Evolutionary conservation across 1,140 invertebrate genomes (phyloP).

Genomic region (Idris sp.): DNA sequence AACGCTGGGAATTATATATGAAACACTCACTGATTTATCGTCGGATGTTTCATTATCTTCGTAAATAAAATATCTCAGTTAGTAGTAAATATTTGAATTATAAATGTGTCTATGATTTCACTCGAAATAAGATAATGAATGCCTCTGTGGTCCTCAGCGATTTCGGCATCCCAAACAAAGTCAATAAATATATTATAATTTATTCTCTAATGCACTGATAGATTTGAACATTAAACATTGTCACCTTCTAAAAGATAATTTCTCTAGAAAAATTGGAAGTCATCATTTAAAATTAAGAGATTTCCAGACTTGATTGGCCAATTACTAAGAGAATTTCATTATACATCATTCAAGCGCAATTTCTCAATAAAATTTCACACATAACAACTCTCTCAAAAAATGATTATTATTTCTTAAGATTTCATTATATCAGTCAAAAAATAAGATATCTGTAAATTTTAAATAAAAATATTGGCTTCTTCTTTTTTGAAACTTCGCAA

Average conservation of each 20-base stretch:
- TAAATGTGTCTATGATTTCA: constrained; percentile 16
- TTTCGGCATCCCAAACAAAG: constrained; percentile 11
- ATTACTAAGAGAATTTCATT: too few species aligned
- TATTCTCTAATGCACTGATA: constrained; percentile 15
- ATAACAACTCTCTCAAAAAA: too few species aligned
- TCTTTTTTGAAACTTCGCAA: too few species aligned
- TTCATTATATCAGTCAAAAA: too few species aligned
- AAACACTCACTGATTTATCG: constrained; percentile 26
- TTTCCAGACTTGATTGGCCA: constrained; percentile 16
- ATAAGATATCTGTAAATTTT: too few species aligned
- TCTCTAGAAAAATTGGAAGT: too few species aligned
- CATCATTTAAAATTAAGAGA: constrained; percentile 25
- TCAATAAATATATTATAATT: constrained; percentile 35
- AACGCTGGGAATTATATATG: constrained; percentile 14
- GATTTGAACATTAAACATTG: constrained; percentile 34
- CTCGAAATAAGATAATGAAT: constrained; percentile 22
- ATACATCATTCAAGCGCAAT: too few species aligned
- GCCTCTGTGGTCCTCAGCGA: constrained; percentile 3
- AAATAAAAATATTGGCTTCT: too few species aligned
- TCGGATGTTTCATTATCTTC: constrained; percentile 30
- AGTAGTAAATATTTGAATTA: constrained; percentile 40
- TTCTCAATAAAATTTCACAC: constrained; percentile 5
- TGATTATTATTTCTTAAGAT: too few species aligned
- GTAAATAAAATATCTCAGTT: constrained; percentile 29
- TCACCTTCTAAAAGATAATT: constrained; percentile 33